Percentiles rank a stretch among this genome's conserved stretches.
phyloP scores from a whole-genome alignment of 2,797 vertebrate genomes.

The Rousettus madagascariensis region DNA sequence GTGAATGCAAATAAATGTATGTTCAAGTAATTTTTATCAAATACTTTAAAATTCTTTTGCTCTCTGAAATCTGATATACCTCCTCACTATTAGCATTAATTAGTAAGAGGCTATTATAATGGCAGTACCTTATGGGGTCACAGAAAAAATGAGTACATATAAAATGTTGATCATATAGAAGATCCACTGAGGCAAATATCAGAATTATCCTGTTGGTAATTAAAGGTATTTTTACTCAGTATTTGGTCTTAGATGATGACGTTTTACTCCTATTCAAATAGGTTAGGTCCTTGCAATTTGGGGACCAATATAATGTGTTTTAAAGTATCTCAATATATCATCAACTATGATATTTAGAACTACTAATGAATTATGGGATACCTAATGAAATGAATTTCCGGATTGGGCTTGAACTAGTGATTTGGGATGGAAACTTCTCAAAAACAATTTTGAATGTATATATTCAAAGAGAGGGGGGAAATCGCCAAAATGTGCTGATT shows the following conservation, averaged over 20 bases:
- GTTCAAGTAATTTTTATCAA: background rate
- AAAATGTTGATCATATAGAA: conserved; percentile 1
- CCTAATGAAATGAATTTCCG: background rate
- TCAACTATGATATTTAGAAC: background rate
- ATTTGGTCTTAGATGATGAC: background rate
- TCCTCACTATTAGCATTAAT: background rate
- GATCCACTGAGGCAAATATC: background rate
- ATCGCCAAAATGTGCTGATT: background rate
- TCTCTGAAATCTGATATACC: background rate
- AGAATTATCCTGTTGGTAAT: background rate
- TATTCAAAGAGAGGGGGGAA: background rate
- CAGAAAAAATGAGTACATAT: background rate
- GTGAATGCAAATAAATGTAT: background rate
- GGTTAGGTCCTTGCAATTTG: background rate
- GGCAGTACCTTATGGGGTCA: background rate
- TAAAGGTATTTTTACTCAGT: background rate
- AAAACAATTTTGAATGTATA: background rate
- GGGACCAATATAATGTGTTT: background rate
- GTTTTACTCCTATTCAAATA: background rate
- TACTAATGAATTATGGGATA: background rate
- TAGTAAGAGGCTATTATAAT: background rate
- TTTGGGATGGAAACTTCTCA: background rate
- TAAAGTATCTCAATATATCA: background rate
- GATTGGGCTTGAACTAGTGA: background rate
- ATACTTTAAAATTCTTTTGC: conserved; percentile 22